Evolutionary conservation across 2,113 vertebrate species (phyloP).

Genomic region (Oriolus oriolus): DNA sequence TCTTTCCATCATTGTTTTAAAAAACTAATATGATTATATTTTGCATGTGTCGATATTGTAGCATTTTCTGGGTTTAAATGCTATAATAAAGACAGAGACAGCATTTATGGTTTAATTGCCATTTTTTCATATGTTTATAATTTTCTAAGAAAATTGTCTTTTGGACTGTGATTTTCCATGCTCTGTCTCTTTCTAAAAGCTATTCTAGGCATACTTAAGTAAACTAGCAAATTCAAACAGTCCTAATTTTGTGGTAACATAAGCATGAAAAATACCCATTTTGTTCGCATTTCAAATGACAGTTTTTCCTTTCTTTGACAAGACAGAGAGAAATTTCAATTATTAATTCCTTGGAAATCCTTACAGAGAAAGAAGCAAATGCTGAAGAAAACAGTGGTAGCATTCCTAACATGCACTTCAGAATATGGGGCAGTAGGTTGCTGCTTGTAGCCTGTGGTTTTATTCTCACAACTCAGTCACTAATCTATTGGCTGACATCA

Average conservation of each 20-base stretch:
- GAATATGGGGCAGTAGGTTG: not conserved
- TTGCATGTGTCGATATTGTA: not conserved
- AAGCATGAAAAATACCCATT: constrained; percentile 36
- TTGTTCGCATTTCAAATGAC: not conserved
- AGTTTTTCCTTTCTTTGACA: not conserved
- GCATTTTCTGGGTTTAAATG: not conserved
- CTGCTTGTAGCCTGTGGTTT: not conserved
- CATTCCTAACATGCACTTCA: not conserved
- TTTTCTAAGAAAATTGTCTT: not conserved
- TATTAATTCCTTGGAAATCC: not conserved
- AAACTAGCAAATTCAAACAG: constrained; percentile 20
- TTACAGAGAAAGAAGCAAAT: not conserved
- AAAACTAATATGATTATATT: not conserved
- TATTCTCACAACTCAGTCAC: not conserved
- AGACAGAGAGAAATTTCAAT: not conserved
- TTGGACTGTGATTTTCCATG: not conserved
- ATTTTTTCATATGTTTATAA: constrained; percentile 1
- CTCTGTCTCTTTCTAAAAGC: not conserved
- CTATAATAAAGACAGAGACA: not conserved
- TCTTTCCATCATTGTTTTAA: not conserved
- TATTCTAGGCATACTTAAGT: not conserved
- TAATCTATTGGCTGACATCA: not conserved
- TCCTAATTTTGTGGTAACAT: not conserved
- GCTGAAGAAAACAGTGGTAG: not conserved
- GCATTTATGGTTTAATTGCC: not conserved